These are phyloP conservation scores for Drosophila imparisetae DNA, from an alignment of 2,888 invertebrate species.

Conservation along the genomic window DNA sequence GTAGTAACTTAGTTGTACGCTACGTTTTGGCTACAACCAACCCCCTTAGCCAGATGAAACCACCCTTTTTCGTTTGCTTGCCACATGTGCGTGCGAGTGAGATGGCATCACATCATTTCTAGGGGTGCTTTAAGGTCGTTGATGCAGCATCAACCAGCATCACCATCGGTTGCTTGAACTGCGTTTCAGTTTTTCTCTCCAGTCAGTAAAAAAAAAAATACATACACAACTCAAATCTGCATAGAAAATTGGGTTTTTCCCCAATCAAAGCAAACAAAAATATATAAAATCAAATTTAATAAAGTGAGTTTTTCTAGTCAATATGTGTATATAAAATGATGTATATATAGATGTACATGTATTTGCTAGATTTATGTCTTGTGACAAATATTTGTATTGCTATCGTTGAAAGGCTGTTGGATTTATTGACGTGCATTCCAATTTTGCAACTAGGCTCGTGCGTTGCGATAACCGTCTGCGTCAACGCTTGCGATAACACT, in stretches of 20 bases:
- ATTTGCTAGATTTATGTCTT: background rate
- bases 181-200: conserved; percentile 44
- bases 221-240: conserved; percentile 28
- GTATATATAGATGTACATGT: no score
- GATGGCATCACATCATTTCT: conserved; percentile 35
- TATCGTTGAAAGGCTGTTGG: background rate
- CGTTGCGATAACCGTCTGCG: background rate
- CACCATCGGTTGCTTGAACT: conserved; percentile 63
- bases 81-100: conserved; percentile 37
- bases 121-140: conserved; percentile 63
- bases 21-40: conserved; percentile 43
- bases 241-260: background rate
- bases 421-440: background rate
- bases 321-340: background rate
- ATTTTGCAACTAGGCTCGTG: background rate
- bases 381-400: background rate
- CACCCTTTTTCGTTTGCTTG: conserved; percentile 39
- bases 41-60: conserved; percentile 36
- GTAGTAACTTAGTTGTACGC: conserved; percentile 68
- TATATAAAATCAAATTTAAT: background rate
- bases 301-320: background rate
- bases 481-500: background rate
- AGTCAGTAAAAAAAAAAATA: conserved; percentile 21
- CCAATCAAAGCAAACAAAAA: background rate
- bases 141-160: conserved; percentile 34